Conservation (phyloP, 1,140 invertebrate species). For the Pogonomyrmex barbatus region DNA sequence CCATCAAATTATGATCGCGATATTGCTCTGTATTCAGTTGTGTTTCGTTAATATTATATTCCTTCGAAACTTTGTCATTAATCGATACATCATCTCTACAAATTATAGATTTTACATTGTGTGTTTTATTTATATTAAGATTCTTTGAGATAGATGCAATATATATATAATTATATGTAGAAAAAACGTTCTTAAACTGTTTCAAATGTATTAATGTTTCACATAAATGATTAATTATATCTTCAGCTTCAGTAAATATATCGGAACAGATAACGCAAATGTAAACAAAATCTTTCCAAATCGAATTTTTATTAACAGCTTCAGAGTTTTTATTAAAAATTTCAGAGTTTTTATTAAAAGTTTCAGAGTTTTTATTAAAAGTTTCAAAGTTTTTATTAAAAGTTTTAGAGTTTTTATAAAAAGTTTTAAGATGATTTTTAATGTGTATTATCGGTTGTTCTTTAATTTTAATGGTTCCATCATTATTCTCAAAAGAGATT, state of each 20-base stretch:
- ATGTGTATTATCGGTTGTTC: slow-evolving; percentile 1
- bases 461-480: not conserved
- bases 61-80: not conserved
- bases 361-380: not conserved
- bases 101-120: not conserved
- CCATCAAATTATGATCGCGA: not conserved
- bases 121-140: not conserved
- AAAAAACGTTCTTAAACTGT: not conserved
- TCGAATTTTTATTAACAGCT: not conserved
- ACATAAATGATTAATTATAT: not conserved
- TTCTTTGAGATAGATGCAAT: not conserved
- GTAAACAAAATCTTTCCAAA: not conserved
- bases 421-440: not conserved
- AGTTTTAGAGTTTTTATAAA: not conserved
- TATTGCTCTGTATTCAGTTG: not conserved
- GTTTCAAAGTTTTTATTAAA: not conserved
- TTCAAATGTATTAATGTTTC: not conserved
- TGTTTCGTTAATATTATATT: not conserved
- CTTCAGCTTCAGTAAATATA: too few relatives aligned
- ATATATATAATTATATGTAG: not conserved
- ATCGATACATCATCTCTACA: not conserved
- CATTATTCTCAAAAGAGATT: slow-evolving; percentile 19
- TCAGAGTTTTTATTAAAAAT: not conserved
- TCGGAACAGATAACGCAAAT: not conserved
- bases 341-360: too few relatives aligned